Evolutionary conservation across 1,140 invertebrate species (phyloP), one percentile per base, ranked within the genome.

Genomic region (Drosophila sechellia): DNA sequence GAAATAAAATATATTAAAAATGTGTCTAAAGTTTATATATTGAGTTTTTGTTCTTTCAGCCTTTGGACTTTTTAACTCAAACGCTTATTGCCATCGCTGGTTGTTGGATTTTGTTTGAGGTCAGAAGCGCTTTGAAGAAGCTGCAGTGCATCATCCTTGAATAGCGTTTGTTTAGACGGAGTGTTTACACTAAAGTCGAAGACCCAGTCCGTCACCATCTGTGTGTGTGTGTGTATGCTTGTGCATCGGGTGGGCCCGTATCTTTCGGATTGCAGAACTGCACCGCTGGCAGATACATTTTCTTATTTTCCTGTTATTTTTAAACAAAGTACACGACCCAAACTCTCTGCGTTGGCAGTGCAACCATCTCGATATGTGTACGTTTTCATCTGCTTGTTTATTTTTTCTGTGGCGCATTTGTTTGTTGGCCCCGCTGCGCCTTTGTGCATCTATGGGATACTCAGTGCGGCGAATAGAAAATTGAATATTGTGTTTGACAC

Each of bases 401-500:
- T 78, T 74, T 78, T 74, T 79, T 45, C 39, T 64, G 49, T 49
- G 48, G 66, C 55, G 48, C 55, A 61, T 60, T 60, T 72, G 52
- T 48, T 76, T 80, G 73, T 56, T 68, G 50, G 50, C 27, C 58
- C 31, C 66, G 48, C 49, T 13, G 1, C 8, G 31, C 31, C 46
- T 83, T 27, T 81, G 70, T 79, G 70, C 73, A 60, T 83, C 58
- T 79, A 34, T 12, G 49, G 79, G 59, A 79, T 78, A 84, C 46
- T 55, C 60, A 43, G 46, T 46, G 52, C 40, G 42, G 37, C 20
- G 66, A 54, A 25, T 65, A 49, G 54, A 72, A 71, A 73, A 52
- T 48, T 60, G 59, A 61, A 71, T 76, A 66, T 71, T 79, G 68
- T 83, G 53, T 71, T 60, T 60, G 69, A 79, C 64, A 79, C 57